These are phyloP conservation scores for Sander lucioperca DNA, from an alignment of 2,113 vertebrate genomes.

Conservation along the genomic window DNA sequence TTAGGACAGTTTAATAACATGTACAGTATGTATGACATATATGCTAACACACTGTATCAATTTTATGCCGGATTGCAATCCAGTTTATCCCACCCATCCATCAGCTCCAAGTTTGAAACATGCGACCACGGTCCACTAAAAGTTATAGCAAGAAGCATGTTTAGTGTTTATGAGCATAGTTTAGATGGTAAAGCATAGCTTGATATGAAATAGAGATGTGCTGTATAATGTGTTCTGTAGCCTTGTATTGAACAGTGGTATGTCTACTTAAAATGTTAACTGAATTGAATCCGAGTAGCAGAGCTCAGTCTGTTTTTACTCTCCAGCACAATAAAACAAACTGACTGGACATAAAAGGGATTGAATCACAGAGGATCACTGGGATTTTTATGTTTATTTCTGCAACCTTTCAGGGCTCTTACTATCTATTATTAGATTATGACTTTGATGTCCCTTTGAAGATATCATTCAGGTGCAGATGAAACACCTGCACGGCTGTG, in stretches of 20 bases:
- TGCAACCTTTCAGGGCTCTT: constrained; percentile 41
- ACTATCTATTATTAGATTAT: constrained; percentile 30
- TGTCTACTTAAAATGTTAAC: background rate
- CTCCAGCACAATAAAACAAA: constrained; percentile 6
- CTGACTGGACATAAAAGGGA: constrained; percentile 5
- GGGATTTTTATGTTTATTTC: constrained; percentile 27
- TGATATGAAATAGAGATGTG: background rate
- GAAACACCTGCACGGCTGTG: constrained; percentile 51
- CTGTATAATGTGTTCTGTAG: background rate
- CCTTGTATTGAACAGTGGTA: background rate
- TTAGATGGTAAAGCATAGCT: background rate
- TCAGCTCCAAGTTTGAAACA: background rate
- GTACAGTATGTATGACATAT: background rate
- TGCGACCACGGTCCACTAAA: background rate
- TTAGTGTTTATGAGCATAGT: background rate
- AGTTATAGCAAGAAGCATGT: background rate
- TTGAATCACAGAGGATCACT: constrained; percentile 19
- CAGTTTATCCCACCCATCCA: background rate
- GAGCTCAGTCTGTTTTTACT: background rate
- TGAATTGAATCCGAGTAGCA: background rate
- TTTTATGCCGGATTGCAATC: background rate
- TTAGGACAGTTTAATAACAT: background rate
- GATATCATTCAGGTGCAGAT: constrained; percentile 48
- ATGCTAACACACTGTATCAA: constrained; percentile 6
- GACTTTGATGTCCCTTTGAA: constrained; percentile 62